A percentile compares a stretch with the other conserved stretches of the same genome.
phyloP scores from a whole-genome alignment of 2,888 invertebrate species.

The Melanargia galathea region DNA sequence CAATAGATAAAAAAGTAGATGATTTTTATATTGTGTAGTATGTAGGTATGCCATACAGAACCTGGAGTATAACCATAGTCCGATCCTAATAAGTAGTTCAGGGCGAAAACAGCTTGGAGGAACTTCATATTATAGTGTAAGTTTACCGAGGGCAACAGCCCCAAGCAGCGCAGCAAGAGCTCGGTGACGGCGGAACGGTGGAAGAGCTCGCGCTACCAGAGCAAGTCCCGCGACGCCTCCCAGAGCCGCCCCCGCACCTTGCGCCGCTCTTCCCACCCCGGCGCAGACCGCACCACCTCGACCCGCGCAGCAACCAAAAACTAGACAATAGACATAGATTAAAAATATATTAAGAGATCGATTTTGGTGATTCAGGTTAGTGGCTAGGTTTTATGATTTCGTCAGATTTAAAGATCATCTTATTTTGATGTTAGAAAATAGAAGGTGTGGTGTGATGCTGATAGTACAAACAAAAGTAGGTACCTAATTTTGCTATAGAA shows the following conservation, averaged over 20 bases:
- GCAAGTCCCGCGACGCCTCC: slow-evolving; percentile 65
- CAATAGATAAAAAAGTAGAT: too few relatives aligned
- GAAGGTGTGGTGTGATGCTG: too few relatives aligned
- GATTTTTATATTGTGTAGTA: too few relatives aligned
- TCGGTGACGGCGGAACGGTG: slow-evolving; percentile 45
- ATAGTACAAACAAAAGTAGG: too few relatives aligned
- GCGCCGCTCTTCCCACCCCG: slow-evolving; percentile 53
- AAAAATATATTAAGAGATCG: too few relatives aligned
- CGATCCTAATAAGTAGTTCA: too few relatives aligned
- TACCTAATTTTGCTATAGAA: too few relatives aligned
- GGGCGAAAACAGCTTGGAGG: neutral
- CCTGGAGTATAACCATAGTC: too few relatives aligned
- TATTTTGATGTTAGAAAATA: neutral
- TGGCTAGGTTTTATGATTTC: neutral
- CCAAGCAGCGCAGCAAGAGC: slow-evolving; percentile 65
- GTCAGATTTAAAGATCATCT: neutral
- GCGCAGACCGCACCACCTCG: slow-evolving; percentile 48
- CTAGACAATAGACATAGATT: slow-evolving; percentile 16
- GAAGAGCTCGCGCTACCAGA: slow-evolving; percentile 55
- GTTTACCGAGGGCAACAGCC: slow-evolving; percentile 67
- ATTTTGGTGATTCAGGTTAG: too few relatives aligned
- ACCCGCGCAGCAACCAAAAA: slow-evolving; percentile 40
- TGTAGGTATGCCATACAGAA: too few relatives aligned
- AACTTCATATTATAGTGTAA: neutral
- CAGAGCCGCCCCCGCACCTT: slow-evolving; percentile 64